Conservation (phyloP, 2,113 vertebrate species). For the Gopherus flavomarginatus region DNA sequence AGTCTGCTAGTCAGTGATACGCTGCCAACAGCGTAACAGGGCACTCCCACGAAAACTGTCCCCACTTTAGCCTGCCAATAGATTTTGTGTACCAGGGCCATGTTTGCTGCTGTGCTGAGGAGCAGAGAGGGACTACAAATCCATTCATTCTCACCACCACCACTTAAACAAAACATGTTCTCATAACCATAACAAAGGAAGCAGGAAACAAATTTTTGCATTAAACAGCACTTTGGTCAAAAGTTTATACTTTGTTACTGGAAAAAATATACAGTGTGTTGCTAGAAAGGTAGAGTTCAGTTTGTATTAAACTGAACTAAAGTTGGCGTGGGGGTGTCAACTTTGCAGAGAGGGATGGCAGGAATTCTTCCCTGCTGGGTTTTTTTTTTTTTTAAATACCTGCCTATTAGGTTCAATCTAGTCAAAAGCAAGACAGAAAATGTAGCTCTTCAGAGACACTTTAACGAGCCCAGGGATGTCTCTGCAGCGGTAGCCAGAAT, state of each 20-base stretch:
- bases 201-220: background rate
- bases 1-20: background rate
- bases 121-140: background rate
- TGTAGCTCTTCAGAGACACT: background rate
- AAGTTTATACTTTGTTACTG: background rate
- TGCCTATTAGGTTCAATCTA: background rate
- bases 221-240: background rate
- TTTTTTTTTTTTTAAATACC: background rate
- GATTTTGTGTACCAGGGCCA: rapidly evolving
- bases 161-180: background rate
- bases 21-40: background rate
- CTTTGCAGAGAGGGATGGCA: background rate
- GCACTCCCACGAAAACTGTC: background rate
- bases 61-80: background rate
- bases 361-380: background rate
- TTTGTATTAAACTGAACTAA: background rate
- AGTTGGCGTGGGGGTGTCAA: background rate
- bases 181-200: constrained; percentile 12
- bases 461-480: background rate
- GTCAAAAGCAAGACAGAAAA: background rate
- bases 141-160: background rate
- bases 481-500: background rate
- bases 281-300: background rate
- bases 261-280: background rate
- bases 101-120: background rate